phyloP scores from a whole-genome alignment of 2,113 vertebrate genomes.

The Turdus rufiventris region DNA sequence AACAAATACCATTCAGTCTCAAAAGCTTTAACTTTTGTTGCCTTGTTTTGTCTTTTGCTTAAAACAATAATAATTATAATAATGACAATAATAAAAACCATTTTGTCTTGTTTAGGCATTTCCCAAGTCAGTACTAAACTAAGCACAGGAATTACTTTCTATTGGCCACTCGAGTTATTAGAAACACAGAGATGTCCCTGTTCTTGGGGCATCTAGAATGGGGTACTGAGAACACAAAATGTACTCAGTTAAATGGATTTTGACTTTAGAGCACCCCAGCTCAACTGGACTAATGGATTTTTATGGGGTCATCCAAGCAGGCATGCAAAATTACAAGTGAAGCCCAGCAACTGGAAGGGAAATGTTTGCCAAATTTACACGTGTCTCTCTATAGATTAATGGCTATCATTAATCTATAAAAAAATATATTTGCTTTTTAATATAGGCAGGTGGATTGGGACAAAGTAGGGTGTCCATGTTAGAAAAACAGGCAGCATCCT shows the following conservation, averaged over 20 bases:
- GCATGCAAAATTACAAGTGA: not conserved
- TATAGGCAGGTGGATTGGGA: not conserved
- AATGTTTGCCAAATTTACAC: not conserved
- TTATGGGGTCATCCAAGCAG: not conserved
- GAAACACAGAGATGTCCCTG: not conserved
- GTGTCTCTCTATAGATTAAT: not conserved
- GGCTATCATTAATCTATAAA: too few species aligned
- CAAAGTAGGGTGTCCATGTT: rapidly evolving
- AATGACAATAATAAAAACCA: not conserved
- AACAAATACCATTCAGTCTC: not conserved
- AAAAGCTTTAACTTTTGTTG: not conserved
- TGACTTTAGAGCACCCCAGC: not conserved
- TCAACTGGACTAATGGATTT: not conserved
- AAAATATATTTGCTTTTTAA: not conserved
- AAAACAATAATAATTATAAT: not conserved
- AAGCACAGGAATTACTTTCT: not conserved
- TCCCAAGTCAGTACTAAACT: not conserved
- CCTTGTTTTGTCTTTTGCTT: slow-evolving; percentile 33
- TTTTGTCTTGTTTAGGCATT: not conserved
- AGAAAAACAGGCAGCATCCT: not conserved
- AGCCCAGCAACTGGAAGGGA: not conserved
- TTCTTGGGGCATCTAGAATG: not conserved
- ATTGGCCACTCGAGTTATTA: not conserved
- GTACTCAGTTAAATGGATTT: not conserved
- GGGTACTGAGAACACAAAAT: not conserved